Evolutionary conservation across 2,797 vertebrate genomes (phyloP), one percentile per base, ranked within the genome.

Genomic region (Eulemur coronatus): DNA sequence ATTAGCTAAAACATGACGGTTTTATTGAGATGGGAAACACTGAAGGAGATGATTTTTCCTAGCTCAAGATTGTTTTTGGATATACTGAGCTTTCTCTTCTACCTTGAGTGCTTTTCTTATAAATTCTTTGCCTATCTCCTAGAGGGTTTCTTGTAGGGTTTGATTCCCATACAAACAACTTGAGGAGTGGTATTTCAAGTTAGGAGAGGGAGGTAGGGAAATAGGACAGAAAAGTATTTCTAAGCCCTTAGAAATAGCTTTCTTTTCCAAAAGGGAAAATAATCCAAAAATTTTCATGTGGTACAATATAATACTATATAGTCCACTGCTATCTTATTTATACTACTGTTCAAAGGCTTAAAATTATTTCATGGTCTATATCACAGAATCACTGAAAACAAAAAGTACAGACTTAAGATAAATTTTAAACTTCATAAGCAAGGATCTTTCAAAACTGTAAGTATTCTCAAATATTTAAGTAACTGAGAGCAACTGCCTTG

Each of bases 381-480:
- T 41, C 24, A 91, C 18, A 48, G 17, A 91, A 65, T 11, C 15
- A 88, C 5, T 89, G 78, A 96, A 73, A 86, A 67, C 6, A 85
- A 78, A 80, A 80, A 69, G 28, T 13, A 89, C 30, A 92, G 26
- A 85, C 35, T 59, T 33, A 84, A 87, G 67, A 89, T 1, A 84
- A 91, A 79, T 55, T 52, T 95, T 81, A 93, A 78, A 89, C 41
- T 20, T 67, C 89, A 55, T 18, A 89, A 61, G 41, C 55, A 88
- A 86, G 2, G 1, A 80, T 80, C 35, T 70, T 80, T 81, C 22
- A 82, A 15, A 85, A 63, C 33, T 85, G 65, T n/a, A 69, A 69
- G 22, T 33, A 92, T 61, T 90, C 48, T 70, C 43, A 24, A 94
- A 70, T 81, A 84, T n/a, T 87, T 86, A 94, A 95, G 70, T 81